Percentiles rank a stretch among this genome's conserved stretches.
Evolutionary conservation across 2,888 invertebrate genomes (phyloP).

Genomic region (Mesorhabditis belari): DNA sequence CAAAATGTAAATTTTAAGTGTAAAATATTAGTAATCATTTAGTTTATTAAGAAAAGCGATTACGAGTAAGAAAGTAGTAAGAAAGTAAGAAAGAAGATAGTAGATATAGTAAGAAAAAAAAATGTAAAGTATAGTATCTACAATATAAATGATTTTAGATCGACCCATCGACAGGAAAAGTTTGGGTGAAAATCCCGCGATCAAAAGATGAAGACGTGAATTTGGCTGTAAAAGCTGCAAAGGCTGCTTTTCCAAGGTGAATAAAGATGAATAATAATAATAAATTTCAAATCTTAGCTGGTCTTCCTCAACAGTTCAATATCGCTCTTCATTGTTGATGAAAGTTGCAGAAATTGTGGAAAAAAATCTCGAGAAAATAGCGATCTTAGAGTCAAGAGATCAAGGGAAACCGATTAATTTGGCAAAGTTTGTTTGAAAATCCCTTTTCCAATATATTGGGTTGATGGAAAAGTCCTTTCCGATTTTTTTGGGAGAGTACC

Average conservation of each 20-base stretch:
- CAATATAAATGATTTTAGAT: constrained; percentile 17
- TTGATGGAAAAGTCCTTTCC: too few species aligned
- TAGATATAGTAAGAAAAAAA: too few species aligned
- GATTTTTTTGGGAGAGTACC: too few species aligned
- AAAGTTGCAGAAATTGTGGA: constrained; percentile 59
- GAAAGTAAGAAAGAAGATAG: too few species aligned
- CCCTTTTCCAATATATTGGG: not conserved
- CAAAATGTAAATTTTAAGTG: too few species aligned
- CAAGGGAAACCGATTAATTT: constrained; percentile 60
- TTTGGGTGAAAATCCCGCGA: constrained; percentile 54
- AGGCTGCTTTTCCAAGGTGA: constrained; percentile 56
- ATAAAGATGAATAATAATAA: constrained; percentile 10
- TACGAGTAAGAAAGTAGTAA: too few species aligned
- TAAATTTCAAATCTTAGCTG: constrained; percentile 54
- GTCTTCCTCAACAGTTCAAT: constrained; percentile 54
- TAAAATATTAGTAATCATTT: too few species aligned
- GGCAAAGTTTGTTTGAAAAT: constrained; percentile 19
- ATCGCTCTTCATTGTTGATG: constrained; percentile 55
- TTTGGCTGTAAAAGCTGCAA: constrained; percentile 56
- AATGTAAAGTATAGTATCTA: too few species aligned
- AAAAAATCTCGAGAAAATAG: constrained; percentile 57
- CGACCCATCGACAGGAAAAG: constrained; percentile 45
- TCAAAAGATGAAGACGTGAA: constrained; percentile 54
- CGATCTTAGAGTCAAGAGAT: constrained; percentile 59
- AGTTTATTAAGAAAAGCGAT: too few species aligned